These are phyloP conservation scores for Sphyrna mokarran DNA, from an alignment of 2,113 vertebrate genomes.

Conservation along the genomic window DNA sequence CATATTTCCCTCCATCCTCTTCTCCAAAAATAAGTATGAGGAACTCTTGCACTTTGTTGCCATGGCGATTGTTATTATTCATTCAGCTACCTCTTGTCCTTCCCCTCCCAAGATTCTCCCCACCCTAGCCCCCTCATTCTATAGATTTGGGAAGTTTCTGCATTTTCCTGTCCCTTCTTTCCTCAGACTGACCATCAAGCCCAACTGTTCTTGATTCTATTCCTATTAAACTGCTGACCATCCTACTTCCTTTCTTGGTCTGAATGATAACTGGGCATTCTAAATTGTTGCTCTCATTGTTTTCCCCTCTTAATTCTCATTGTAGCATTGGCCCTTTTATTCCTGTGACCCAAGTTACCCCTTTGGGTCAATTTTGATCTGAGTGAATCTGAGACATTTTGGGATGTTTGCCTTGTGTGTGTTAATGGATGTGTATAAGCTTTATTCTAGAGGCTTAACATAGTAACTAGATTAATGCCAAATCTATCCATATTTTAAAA, in stretches of 20 bases:
- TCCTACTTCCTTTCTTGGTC: not conserved
- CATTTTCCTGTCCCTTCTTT: too few relatives aligned
- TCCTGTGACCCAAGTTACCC: not conserved
- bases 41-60: not conserved
- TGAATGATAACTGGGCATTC: not conserved
- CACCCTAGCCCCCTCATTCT: too few relatives aligned
- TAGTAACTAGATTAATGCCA: not conserved
- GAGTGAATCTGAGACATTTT: not conserved
- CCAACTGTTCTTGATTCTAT: not conserved
- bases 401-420: not conserved
- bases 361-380: not conserved
- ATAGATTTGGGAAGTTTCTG: too few relatives aligned
- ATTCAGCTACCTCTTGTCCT: not conserved
- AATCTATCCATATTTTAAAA: not conserved
- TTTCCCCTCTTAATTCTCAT: not conserved
- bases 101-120: not conserved
- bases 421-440: too few relatives aligned
- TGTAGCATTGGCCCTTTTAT: not conserved
- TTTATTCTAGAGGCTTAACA: not conserved
- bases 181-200: too few relatives aligned
- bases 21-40: not conserved
- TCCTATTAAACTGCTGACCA: not conserved
- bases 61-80: not conserved
- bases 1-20: too few relatives aligned
- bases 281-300: not conserved